A percentile compares a stretch with the other conserved stretches of the same genome.
phyloP scores from a whole-genome alignment of 23 tunicate species.

The Clavelina lepadiformis region DNA sequence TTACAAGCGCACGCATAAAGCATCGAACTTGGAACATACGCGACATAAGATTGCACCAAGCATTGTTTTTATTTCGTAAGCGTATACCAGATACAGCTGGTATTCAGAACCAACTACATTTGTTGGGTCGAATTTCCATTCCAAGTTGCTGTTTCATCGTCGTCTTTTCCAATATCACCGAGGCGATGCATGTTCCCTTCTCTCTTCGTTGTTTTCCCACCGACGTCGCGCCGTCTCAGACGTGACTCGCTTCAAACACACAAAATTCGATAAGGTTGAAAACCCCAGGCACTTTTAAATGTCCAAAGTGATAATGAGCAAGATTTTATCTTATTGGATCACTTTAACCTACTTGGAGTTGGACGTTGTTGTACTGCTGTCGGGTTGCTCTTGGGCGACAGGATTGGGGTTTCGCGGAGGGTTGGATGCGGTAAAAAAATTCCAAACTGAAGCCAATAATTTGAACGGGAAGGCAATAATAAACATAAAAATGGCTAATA shows the following conservation, averaged over 20 bases:
- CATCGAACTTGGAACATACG: too few species aligned
- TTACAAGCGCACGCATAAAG: too few species aligned
- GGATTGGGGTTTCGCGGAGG: too few species aligned
- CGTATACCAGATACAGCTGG: too few species aligned
- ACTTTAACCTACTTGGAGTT: too few species aligned
- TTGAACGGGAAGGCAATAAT: conserved; percentile 9
- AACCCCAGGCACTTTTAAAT: background rate
- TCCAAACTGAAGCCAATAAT: conserved; percentile 1
- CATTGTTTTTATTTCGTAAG: too few species aligned
- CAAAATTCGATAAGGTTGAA: background rate
- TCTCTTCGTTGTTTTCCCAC: conserved; percentile 12
- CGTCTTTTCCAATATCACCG: conserved; percentile 41
- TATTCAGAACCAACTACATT: too few species aligned
- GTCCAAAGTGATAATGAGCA: background rate
- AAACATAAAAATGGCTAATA: conserved; percentile 7
- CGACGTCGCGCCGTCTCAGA: conserved; percentile 10
- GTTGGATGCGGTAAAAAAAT: background rate
- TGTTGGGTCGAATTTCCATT: conserved; percentile 92
- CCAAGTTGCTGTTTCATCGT: conserved; percentile 79
- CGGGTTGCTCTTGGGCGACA: too few species aligned
- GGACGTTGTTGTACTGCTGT: too few species aligned
- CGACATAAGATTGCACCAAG: too few species aligned
- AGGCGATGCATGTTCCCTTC: conserved; percentile 59
- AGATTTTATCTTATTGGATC: too few species aligned
- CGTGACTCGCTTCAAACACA: background rate